Percentiles rank a stretch among this genome's conserved stretches.
phyloP scores from a whole-genome alignment of 2,113 vertebrate species.

The Cyrtonyx montezumae region DNA sequence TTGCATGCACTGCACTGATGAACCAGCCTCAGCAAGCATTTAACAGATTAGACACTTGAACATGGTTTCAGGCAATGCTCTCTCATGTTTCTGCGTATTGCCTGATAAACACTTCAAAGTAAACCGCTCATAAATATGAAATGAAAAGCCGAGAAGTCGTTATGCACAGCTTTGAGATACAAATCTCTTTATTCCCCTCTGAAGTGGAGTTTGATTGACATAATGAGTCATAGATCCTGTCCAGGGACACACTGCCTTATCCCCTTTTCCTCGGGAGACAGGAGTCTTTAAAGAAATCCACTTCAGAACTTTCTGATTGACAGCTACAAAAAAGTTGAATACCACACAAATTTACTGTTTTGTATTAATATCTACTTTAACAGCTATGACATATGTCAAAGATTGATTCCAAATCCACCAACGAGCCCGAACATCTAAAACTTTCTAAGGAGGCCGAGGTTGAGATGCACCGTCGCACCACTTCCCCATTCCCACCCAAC shows the following conservation, averaged over 20 bases:
- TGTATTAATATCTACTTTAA: constrained; percentile 69
- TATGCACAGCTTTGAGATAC: constrained; percentile 87
- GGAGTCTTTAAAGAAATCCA: constrained; percentile 86
- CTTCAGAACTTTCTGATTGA: constrained; percentile 84
- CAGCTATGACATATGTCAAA: constrained; percentile 63
- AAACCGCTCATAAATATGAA: constrained; percentile 89
- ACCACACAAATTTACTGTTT: constrained; percentile 74
- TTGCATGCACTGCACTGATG: constrained; percentile 78
- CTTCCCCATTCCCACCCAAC: background rate
- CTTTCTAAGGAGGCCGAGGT: background rate
- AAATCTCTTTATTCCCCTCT: constrained; percentile 89
- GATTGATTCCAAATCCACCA: constrained; percentile 52
- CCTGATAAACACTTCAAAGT: constrained; percentile 92
- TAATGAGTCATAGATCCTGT: constrained; percentile 90
- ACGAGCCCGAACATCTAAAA: constrained; percentile 13
- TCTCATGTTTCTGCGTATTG: constrained; percentile 85
- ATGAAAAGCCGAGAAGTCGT: constrained; percentile 86
- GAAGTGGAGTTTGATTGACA: constrained; percentile 88
- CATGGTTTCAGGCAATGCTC: constrained; percentile 85
- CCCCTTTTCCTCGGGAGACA: constrained; percentile 83
- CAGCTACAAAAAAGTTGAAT: constrained; percentile 79
- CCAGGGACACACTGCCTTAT: constrained; percentile 84
- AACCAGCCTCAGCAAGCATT: constrained; percentile 82
- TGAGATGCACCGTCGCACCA: background rate
- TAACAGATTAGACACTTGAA: constrained; percentile 84